Evolutionary conservation across 2,888 invertebrate species (phyloP), one percentile per base, ranked within the genome.

Genomic region (Coleophora flavipennella): DNA sequence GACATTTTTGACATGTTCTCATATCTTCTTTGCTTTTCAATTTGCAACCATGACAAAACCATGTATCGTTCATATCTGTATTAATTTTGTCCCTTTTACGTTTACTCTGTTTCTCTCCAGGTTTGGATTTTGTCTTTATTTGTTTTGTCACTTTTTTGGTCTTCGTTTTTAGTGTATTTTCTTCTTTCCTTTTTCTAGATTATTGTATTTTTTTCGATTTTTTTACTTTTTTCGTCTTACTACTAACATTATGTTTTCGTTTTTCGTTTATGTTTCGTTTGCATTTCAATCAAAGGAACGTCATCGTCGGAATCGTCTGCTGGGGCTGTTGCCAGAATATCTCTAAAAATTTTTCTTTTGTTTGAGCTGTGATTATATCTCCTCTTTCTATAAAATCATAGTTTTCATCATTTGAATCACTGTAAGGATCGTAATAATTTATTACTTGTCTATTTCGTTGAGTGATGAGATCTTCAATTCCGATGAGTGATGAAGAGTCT

Each of bases 11-110:
- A 20, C 42, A 42, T 33, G 36, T 38, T 26, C 36, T 29, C 42
- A 42, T 42, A 39, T 39, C 36, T 26, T 14, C 33, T 36, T 39
- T 26, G 11, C 20, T 33, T 13, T 39, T 36, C 20, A 9, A 10
- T 9, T 42, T 39, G 33, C 42, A 42, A 13, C 31, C 42, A 32
- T 39, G 39, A 31, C 42, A 39, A 36, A 36, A 42, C 42, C 42
- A 39, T 13, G 3, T 11, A 13, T 9, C 8, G 14, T 34, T 20
- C 9, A 7, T 26, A 8, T 32, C 13, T 8, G 13, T 32, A 3
- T 11, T 13, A 12, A 12, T 32, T 12, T 13, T 11, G 8, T 11
- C 11, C 13, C 11, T 29, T 29, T 29, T 10, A 29, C n/a, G n/a
- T 12, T 31, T 31, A 9, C 14, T 25, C 29, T 33, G 25, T 28